A percentile compares a stretch with the other conserved stretches of the same genome.
Conservation (phyloP, 2,797 vertebrate species). For the Choloepus didactylus region DNA sequence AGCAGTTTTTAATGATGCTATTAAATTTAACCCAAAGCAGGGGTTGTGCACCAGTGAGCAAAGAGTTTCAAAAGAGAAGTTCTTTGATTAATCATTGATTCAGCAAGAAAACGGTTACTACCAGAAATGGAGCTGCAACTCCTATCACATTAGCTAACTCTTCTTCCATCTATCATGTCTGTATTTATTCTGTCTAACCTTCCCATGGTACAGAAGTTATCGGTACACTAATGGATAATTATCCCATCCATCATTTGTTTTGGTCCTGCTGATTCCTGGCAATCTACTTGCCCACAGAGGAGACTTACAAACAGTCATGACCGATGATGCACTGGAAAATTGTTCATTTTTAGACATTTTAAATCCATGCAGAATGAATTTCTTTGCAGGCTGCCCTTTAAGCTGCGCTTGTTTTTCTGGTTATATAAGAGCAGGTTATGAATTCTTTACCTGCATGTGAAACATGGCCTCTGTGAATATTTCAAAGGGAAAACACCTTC, state of each 20-base stretch:
- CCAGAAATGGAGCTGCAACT: conserved; percentile 61
- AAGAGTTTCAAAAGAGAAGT: conserved; percentile 64
- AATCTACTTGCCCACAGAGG: conserved; percentile 63
- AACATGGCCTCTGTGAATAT: conserved; percentile 43
- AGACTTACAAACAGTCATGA: conserved; percentile 70
- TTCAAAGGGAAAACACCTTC: not conserved
- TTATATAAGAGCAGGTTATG: conserved; percentile 55
- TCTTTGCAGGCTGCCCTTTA: conserved; percentile 62
- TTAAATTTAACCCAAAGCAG: conserved; percentile 70
- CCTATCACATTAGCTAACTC: conserved; percentile 60
- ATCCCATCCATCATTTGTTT: conserved; percentile 71
- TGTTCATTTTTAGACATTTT: conserved; percentile 70
- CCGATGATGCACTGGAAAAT: conserved; percentile 60
- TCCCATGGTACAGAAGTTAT: conserved; percentile 66
- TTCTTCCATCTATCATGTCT: conserved; percentile 67
- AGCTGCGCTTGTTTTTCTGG: conserved; percentile 60
- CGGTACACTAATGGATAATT: conserved; percentile 75
- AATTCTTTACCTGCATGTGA: conserved; percentile 58
- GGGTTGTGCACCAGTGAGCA: conserved; percentile 35
- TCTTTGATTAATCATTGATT: conserved; percentile 75
- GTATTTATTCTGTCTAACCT: conserved; percentile 59
- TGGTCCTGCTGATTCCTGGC: conserved; percentile 64
- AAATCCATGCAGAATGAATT: conserved; percentile 62
- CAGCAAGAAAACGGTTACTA: conserved; percentile 59
- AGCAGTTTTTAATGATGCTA: conserved; percentile 71